Percentiles rank a stretch among this genome's conserved stretches.
phyloP scores from a whole-genome alignment of 2,797 vertebrate genomes.

The Aplochiton taeniatus region DNA sequence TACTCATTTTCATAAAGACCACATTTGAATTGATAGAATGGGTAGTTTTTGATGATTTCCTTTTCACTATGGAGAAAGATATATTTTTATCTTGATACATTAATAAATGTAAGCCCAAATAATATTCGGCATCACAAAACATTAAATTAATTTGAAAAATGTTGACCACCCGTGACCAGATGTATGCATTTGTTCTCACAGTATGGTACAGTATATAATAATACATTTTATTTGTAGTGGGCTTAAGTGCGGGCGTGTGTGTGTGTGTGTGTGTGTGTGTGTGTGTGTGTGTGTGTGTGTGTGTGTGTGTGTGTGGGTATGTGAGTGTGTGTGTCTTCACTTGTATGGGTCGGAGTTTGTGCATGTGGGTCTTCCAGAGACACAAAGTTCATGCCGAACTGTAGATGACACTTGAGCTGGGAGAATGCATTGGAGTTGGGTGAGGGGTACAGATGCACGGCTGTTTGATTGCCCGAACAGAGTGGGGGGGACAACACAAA shows the following conservation, averaged over 20 bases:
- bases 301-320: conserved; percentile 8
- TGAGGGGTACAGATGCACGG: conserved; percentile 35
- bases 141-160: no score
- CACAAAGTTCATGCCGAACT: conserved; percentile 48
- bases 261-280: conserved; percentile 9
- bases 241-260: no score
- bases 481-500: conserved; percentile 72
- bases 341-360: conserved; percentile 15
- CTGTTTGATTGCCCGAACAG: conserved; percentile 73
- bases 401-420: conserved; percentile 61
- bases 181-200: no score
- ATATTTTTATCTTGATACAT: no score
- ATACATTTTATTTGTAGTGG: no score
- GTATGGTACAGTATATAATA: no score
- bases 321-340: conserved; percentile 25
- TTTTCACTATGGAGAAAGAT: no score
- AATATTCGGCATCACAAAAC: no score
- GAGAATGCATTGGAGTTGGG: conserved; percentile 35
- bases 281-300: conserved; percentile 4
- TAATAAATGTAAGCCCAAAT: no score
- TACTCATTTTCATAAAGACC: neutral
- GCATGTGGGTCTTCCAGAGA: neutral
- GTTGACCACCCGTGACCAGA: no score
- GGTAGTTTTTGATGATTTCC: no score
- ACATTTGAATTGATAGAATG: neutral